These are phyloP conservation scores for Aplysina aerophoba DNA, from an alignment of 37 sponge, comb jelly and placozoan genomes.

Conservation along the genomic window DNA sequence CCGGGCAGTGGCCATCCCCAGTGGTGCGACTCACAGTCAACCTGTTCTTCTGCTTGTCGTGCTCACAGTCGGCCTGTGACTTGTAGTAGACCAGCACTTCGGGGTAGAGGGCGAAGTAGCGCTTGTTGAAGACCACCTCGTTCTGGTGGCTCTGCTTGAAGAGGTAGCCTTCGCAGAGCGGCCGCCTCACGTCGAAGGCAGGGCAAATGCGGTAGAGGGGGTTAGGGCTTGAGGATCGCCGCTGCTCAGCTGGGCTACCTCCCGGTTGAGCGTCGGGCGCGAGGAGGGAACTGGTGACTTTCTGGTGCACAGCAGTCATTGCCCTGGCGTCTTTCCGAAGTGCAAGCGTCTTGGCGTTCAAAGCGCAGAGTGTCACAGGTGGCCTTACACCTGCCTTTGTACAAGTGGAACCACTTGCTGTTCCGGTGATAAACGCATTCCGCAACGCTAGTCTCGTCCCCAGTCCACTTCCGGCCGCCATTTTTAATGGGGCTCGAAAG, in stretches of 20 bases:
- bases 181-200: slow-evolving; percentile 30
- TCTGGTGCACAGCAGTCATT: too few relatives aligned
- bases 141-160: slow-evolving; percentile 65
- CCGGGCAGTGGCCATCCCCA: slow-evolving; percentile 18
- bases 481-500: too few relatives aligned
- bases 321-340: too few relatives aligned
- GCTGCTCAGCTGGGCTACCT: neutral
- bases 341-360: too few relatives aligned
- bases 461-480: too few relatives aligned
- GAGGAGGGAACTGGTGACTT: too few relatives aligned
- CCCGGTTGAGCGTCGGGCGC: too few relatives aligned
- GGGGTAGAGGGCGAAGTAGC: slow-evolving; percentile 75
- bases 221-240: slow-evolving; percentile 5
- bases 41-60: slow-evolving; percentile 29
- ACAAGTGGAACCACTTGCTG: too few relatives aligned
- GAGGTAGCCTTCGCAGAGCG: slow-evolving; percentile 64
- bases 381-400: too few relatives aligned
- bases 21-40: slow-evolving; percentile 42
- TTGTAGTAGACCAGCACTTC: slow-evolving; percentile 73
- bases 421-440: too few relatives aligned
- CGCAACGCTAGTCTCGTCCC: too few relatives aligned
- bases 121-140: slow-evolving; percentile 64
- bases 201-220: neutral
- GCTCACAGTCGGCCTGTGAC: slow-evolving; percentile 45
- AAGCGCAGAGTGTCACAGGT: too few relatives aligned